Evolutionary conservation across 2,113 vertebrate species (phyloP).

Genomic region (Ploceus nigricollis): DNA sequence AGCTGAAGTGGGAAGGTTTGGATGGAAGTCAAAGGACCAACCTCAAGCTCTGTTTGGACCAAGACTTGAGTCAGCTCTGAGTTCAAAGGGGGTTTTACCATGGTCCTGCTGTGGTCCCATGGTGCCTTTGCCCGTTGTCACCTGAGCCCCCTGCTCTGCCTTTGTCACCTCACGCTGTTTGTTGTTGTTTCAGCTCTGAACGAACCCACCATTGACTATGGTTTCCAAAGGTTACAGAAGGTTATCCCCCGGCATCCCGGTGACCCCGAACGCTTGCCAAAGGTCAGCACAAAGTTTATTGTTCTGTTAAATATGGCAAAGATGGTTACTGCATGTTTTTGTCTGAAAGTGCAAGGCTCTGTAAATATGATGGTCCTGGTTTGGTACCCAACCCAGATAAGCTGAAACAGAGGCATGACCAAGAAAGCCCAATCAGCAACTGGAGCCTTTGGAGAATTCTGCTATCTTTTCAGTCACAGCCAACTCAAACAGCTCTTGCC

Average conservation of each 20-base stretch:
- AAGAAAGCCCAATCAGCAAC: background rate
- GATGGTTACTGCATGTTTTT: background rate
- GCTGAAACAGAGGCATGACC: background rate
- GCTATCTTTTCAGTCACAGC: background rate
- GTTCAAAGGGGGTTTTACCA: background rate
- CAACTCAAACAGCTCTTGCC: background rate
- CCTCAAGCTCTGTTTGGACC: background rate
- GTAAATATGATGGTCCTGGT: background rate
- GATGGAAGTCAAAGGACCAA: background rate
- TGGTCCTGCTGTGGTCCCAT: background rate
- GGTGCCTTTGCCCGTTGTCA: background rate
- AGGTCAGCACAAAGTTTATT: slow-evolving; percentile 73
- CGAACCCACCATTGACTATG: slow-evolving; percentile 96
- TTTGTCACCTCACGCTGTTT: slow-evolving; percentile 46
- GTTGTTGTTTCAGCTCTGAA: slow-evolving; percentile 84
- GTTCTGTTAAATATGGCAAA: slow-evolving; percentile 42
- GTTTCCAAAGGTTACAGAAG: slow-evolving; percentile 89
- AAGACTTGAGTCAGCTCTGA: background rate
- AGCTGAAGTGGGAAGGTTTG: background rate
- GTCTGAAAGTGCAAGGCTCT: background rate
- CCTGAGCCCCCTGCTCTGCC: background rate
- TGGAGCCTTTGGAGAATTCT: background rate
- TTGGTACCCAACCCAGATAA: background rate
- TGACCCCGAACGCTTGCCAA: slow-evolving; percentile 84
- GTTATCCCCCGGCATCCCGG: slow-evolving; percentile 84